phyloP scores from a whole-genome alignment of 2,113 vertebrate genomes.

The Nyctereutes procyonoides region DNA sequence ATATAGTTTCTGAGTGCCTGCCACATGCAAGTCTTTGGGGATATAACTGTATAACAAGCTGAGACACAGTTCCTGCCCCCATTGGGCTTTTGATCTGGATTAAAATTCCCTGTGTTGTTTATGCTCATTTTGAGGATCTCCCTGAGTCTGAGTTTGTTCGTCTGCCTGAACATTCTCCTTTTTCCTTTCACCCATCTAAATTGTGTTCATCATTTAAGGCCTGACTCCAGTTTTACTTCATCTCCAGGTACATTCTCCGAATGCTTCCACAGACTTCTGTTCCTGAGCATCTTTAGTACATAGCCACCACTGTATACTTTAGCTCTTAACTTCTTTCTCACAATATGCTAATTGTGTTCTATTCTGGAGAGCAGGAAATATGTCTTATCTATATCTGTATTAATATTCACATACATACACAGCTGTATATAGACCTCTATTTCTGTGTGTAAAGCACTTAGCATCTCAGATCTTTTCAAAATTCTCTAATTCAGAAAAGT shows the following conservation, averaged over 20 bases:
- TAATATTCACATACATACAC: neutral
- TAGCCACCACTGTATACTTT: neutral
- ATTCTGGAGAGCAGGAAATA: neutral
- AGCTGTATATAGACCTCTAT: neutral
- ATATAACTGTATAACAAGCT: neutral
- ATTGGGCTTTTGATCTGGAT: neutral
- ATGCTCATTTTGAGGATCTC: neutral
- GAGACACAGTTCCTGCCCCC: neutral
- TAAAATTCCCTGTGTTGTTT: neutral
- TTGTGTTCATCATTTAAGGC: neutral
- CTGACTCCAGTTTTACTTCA: neutral
- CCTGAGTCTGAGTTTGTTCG: neutral
- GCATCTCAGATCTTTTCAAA: neutral
- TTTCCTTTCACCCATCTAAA: neutral
- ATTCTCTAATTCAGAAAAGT: constrained; percentile 2
- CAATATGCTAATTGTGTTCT: neutral
- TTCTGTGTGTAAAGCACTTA: neutral
- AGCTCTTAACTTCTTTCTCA: neutral
- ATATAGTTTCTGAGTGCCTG: neutral
- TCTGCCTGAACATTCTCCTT: neutral
- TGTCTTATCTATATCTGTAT: neutral
- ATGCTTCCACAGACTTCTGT: neutral
- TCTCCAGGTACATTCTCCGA: neutral
- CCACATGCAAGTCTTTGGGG: neutral
- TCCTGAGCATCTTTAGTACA: neutral